A percentile compares a stretch with the other conserved stretches of the same genome.
Conservation (phyloP, 2,797 vertebrate genomes). For the Onychomys arenicola region DNA sequence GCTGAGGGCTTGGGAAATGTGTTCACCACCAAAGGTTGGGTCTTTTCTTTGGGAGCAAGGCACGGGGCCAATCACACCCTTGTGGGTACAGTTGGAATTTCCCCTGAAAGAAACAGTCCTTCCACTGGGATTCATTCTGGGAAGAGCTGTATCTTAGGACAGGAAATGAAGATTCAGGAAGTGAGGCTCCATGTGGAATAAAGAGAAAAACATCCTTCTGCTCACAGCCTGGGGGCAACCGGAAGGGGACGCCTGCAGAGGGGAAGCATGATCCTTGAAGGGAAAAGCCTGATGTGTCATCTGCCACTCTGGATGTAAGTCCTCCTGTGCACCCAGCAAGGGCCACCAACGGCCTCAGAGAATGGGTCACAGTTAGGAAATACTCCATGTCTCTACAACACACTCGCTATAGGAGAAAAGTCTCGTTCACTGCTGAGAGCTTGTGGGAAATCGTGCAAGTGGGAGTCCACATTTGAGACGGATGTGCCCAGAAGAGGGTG, state of each 20-base stretch:
- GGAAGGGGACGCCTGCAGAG: not conserved
- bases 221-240: not conserved
- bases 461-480: not conserved
- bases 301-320: not conserved
- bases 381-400: not conserved
- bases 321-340: not conserved
- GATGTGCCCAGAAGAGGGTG: not conserved
- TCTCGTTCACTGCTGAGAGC: not conserved
- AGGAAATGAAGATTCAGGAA: slow-evolving; percentile 58
- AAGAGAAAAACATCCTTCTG: slow-evolving; percentile 50
- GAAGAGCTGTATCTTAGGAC: slow-evolving; percentile 43
- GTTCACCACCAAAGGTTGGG: not conserved
- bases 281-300: not conserved
- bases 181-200: not conserved
- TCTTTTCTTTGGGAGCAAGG: not conserved
- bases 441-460: not conserved
- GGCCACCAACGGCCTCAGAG: not conserved
- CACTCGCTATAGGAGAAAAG: not conserved
- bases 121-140: slow-evolving; percentile 52
- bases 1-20: not conserved
- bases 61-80: not conserved
- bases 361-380: not conserved
- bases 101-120: slow-evolving; percentile 56
- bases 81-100: slow-evolving; percentile 35
- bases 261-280: not conserved